These are phyloP conservation scores for Eupelmus urozonus DNA, from an alignment of 2,888 invertebrate genomes.

Conservation along the genomic window DNA sequence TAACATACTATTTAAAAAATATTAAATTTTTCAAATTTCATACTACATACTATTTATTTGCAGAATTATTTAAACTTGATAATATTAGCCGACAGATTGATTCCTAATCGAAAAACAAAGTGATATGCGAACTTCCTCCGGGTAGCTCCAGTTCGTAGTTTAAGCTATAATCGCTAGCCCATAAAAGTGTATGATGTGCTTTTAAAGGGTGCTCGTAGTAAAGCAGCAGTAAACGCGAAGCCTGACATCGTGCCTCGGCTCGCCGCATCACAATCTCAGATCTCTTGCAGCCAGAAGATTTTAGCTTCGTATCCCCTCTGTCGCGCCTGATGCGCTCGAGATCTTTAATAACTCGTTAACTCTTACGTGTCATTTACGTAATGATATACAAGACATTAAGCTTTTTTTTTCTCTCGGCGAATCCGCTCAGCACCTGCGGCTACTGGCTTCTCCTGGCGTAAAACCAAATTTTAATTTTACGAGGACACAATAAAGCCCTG, in stretches of 20 bases:
- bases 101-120: conserved; percentile 35
- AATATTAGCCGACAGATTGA: background rate
- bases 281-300: conserved; percentile 59
- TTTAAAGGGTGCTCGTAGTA: conserved; percentile 75
- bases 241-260: conserved; percentile 48
- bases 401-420: conserved; percentile 9
- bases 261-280: conserved; percentile 64
- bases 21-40: too few relatives aligned
- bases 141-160: conserved; percentile 63
- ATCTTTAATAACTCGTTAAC: conserved; percentile 58
- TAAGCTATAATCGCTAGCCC: conserved; percentile 74
- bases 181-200: conserved; percentile 75
- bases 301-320: conserved; percentile 44
- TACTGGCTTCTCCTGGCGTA: conserved; percentile 17
- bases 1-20: too few relatives aligned
- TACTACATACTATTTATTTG: too few relatives aligned
- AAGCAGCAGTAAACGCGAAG: conserved; percentile 71
- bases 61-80: background rate
- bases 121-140: conserved; percentile 8
- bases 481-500: conserved; percentile 44
- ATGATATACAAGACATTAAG: conserved; percentile 47
- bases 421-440: conserved; percentile 35
- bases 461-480: conserved; percentile 55
- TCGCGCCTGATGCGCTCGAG: conserved; percentile 34
- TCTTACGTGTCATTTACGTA: conserved; percentile 51